Percentiles rank a stretch among this genome's conserved stretches.
phyloP scores from a whole-genome alignment of 2,888 invertebrate species.

The Amblyjoppa fuscipennis region DNA sequence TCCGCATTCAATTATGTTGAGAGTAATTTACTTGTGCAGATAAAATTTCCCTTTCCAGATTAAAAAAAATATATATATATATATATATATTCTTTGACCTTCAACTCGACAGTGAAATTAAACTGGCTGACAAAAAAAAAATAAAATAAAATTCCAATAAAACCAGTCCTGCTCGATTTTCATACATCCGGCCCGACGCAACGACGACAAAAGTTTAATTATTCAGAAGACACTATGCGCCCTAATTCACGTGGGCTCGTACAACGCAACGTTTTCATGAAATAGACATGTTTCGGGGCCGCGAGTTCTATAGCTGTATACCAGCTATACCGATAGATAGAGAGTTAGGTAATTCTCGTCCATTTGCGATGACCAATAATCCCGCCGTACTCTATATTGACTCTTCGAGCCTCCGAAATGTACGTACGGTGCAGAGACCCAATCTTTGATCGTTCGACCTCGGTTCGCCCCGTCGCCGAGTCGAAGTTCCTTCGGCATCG shows the following conservation, averaged over 20 bases:
- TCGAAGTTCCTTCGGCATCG: constrained; percentile 56
- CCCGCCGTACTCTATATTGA: constrained; percentile 53
- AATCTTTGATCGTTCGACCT: constrained; percentile 70
- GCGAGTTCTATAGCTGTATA: not conserved
- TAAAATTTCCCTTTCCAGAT: not conserved
- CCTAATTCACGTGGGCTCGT: not conserved
- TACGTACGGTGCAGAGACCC: constrained; percentile 60
- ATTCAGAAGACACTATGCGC: constrained; percentile 30
- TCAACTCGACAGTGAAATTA: not conserved
- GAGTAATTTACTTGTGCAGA: not conserved
- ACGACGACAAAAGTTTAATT: constrained; percentile 53
- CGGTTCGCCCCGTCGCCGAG: constrained; percentile 35
- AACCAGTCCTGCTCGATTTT: not conserved
- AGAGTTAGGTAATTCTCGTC: constrained; percentile 49
- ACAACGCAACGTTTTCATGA: constrained; percentile 4
- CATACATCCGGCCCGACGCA: constrained; percentile 14
- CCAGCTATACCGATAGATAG: constrained; percentile 14
- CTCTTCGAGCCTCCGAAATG: constrained; percentile 65
- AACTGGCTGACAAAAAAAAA: not conserved
- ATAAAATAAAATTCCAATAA: not conserved
- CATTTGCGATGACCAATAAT: constrained; percentile 24
- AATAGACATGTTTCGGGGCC: constrained; percentile 33
- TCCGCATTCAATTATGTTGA: not conserved
- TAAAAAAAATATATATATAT: not conserved
- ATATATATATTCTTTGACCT: not conserved